phyloP scores from a whole-genome alignment of 2,888 invertebrate species.

The Bedellia somnulentella region DNA sequence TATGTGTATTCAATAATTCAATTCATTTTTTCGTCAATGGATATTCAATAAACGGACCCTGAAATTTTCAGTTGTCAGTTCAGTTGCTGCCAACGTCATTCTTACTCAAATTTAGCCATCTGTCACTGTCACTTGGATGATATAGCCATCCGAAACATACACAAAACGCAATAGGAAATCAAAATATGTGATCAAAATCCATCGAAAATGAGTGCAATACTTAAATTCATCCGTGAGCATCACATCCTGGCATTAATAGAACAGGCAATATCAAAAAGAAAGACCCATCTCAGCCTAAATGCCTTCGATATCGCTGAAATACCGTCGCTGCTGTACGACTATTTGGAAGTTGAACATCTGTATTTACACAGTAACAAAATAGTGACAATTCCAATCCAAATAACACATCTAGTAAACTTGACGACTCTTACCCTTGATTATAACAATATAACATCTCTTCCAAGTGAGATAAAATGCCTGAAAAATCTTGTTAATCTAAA shows the following conservation, averaged over 20 bases:
- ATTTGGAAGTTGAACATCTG: slow-evolving; percentile 60
- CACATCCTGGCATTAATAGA: slow-evolving; percentile 69
- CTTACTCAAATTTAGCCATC: too few relatives aligned
- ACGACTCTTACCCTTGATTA: slow-evolving; percentile 67
- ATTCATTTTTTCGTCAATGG: too few relatives aligned
- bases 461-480: slow-evolving; percentile 60
- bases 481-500: slow-evolving; percentile 64
- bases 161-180: slow-evolving; percentile 17
- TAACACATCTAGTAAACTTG: slow-evolving; percentile 56
- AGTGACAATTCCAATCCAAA: slow-evolving; percentile 38
- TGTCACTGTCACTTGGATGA: too few relatives aligned
- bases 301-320: slow-evolving; percentile 65
- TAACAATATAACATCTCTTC: slow-evolving; percentile 63
- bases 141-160: too few relatives aligned
- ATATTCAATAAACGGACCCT: too few relatives aligned
- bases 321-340: slow-evolving; percentile 59
- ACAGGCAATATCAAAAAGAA: slow-evolving; percentile 61
- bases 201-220: slow-evolving; percentile 64
- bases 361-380: slow-evolving; percentile 68
- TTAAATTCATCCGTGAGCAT: slow-evolving; percentile 69
- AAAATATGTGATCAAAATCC: slow-evolving; percentile 27
- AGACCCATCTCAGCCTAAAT: slow-evolving; percentile 63
- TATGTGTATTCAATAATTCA: too few relatives aligned
- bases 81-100: too few relatives aligned
- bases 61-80: too few relatives aligned